A percentile compares a stretch with the other conserved stretches of the same genome.
Evolutionary conservation across 1,140 invertebrate species (phyloP).

Genomic region (Vanessa tameamea): DNA sequence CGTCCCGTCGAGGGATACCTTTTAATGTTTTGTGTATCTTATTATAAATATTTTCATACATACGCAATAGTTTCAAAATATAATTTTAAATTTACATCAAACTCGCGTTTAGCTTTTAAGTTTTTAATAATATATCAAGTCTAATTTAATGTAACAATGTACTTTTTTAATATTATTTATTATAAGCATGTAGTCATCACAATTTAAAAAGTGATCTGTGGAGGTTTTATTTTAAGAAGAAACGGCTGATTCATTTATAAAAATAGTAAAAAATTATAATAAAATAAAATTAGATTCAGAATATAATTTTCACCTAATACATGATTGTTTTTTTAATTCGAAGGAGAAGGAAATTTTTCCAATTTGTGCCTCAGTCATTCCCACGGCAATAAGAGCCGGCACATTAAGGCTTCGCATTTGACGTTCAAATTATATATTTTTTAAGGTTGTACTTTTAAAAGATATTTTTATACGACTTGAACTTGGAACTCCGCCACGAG

Average conservation of each 20-base stretch:
- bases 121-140: too few species aligned
- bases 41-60: constrained; percentile 38
- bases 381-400: constrained; percentile 3
- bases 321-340: too few species aligned
- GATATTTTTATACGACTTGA: constrained; percentile 57
- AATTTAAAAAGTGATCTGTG: too few species aligned
- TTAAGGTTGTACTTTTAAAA: constrained; percentile 48
- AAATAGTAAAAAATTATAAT: too few species aligned
- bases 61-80: background rate
- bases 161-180: too few species aligned
- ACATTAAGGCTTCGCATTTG: constrained; percentile 12
- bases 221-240: too few species aligned
- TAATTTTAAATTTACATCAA: background rate
- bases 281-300: too few species aligned
- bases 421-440: constrained; percentile 47
- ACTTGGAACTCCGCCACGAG: constrained; percentile 62
- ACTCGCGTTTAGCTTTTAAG: background rate
- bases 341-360: background rate
- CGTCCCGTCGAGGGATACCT: constrained; percentile 54
- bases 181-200: too few species aligned
- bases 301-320: too few species aligned
- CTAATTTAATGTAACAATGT: too few species aligned
- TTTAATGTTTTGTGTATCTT: constrained; percentile 72
- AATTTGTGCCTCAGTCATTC: background rate
- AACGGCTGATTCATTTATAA: too few species aligned